Evolutionary conservation across 2,113 vertebrate species (phyloP), one percentile per base, ranked within the genome.

Genomic region (Herpetotheres cachinnans): DNA sequence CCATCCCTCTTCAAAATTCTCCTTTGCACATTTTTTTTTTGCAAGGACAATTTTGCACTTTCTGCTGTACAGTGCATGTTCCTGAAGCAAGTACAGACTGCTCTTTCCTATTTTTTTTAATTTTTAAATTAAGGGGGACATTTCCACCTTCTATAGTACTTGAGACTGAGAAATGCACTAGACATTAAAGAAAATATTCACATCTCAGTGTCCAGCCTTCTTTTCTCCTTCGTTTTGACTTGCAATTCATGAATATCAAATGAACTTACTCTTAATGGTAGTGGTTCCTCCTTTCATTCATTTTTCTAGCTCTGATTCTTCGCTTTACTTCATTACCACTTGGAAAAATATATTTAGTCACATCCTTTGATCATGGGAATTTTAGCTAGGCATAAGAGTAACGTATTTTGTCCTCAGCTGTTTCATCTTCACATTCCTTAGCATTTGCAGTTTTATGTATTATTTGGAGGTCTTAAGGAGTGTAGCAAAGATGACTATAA

Each of bases 401-500:
- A 87, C 5, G 9, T 87, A 63, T 89, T 95, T 89, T 74, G 71
- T 94, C n/a, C 55, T 95, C 47, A 49, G 74, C 49, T 88, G 71
- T 90, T 83, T 95, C 78, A 86, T 95, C 86, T 92, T 97, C 94
- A 91, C 95, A 94, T 97, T 98, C 95, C 97, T 95, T 77, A 81
- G 71, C 87, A 88, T 86, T 97, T 91, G 86, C 86, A 92, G 82
- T 82, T 90, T 95, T 94, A 78, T 79, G 54, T 34, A 92, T 97
- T 95, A 93, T 91, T 82, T 96, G 95, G 72, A 97, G 97, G 97
- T 95, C 83, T 96, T 95, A 91, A 97, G 97, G 96, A 95, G 96
- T 98, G 97, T 97, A 97, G 96, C 96, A 96, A 96, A 98, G 97
- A 97, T 93, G 96, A 98, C 27, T 78, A 91, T 87, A 96, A 96